These are phyloP conservation scores for Pseudopipra pipra DNA, from an alignment of 2,113 vertebrate genomes.

Conservation along the genomic window DNA sequence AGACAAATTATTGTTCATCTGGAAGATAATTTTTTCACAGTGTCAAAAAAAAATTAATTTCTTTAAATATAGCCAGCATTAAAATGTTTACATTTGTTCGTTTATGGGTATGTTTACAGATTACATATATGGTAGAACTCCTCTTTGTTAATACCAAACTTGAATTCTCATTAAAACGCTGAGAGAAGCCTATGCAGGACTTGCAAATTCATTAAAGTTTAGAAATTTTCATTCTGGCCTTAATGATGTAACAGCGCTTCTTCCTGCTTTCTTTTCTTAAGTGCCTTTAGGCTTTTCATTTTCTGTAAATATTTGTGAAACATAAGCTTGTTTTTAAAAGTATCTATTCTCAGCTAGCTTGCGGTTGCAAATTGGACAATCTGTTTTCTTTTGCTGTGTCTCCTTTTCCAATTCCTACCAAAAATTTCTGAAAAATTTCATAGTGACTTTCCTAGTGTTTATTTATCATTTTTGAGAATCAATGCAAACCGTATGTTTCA, in stretches of 20 bases:
- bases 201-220: not conserved
- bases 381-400: not conserved
- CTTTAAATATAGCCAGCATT: not conserved
- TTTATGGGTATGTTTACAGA: not conserved
- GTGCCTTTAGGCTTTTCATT: not conserved
- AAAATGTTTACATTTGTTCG: not conserved
- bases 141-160: not conserved
- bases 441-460: conserved; percentile 12
- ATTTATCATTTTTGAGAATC: conserved; percentile 12
- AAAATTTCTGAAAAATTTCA: not conserved
- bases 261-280: not conserved
- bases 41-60: not conserved
- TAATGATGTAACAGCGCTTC: not conserved
- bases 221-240: not conserved
- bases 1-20: not conserved
- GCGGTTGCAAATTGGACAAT: not conserved
- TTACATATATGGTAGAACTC: not conserved
- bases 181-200: not conserved
- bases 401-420: not conserved
- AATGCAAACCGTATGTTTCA: not conserved
- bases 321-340: not conserved
- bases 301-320: not conserved
- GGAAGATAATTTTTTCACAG: not conserved
- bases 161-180: not conserved
- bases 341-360: not conserved